Percentiles rank a stretch among this genome's conserved stretches.
phyloP scores from a whole-genome alignment of 2,797 vertebrate species.

The Rhinella marina region DNA sequence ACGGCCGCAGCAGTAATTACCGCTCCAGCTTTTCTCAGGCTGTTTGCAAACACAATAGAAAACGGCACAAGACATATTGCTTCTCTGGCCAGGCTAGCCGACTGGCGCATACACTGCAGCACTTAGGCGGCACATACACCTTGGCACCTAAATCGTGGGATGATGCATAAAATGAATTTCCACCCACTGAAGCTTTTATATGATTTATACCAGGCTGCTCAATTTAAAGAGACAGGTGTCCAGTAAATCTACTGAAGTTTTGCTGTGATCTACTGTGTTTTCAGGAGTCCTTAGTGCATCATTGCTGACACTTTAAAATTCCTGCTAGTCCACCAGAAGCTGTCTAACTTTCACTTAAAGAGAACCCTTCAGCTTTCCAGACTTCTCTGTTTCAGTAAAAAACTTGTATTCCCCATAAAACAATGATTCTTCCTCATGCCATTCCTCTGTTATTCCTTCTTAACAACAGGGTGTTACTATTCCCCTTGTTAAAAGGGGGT shows the following conservation, averaged over 20 bases:
- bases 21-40: neutral
- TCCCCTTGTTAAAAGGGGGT: too few species aligned
- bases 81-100: neutral
- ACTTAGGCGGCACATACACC: neutral
- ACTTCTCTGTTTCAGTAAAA: too few species aligned
- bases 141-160: neutral
- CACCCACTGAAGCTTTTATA: neutral
- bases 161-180: neutral
- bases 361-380: too few species aligned
- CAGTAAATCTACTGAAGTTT: neutral
- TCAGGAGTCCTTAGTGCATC: neutral
- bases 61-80: neutral
- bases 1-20: constrained; percentile 46
- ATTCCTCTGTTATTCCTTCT: too few species aligned
- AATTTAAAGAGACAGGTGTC: neutral
- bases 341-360: neutral
- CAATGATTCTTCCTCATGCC: too few species aligned
- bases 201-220: neutral
- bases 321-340: neutral
- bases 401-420: too few species aligned
- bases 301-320: neutral
- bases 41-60: constrained; percentile 24
- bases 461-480: too few species aligned
- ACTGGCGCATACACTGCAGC: neutral
- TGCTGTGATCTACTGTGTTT: neutral